Evolutionary conservation across 2,888 invertebrate species (phyloP).

Genomic region (Epirrita christyi): DNA sequence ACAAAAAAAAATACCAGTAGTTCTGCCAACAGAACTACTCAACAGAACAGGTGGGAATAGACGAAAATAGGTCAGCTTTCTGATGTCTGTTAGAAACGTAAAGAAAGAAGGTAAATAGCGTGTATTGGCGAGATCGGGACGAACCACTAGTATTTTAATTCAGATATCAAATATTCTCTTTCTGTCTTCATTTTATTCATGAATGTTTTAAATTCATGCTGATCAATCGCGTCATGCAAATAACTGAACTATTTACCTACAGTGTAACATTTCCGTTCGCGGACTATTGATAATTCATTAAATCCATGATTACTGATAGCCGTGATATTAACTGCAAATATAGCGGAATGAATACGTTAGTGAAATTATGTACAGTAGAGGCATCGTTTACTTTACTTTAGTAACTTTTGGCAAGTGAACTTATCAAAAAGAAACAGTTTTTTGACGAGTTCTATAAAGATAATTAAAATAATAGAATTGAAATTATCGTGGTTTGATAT

Average conservation of each 20-base stretch:
- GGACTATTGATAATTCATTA: slow-evolving; percentile 21
- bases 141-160: not conserved
- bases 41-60: no score
- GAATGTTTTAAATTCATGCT: not conserved
- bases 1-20: no score
- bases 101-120: no score
- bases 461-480: no score
- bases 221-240: slow-evolving; percentile 2
- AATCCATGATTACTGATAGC: slow-evolving; percentile 16
- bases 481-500: no score
- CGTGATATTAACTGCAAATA: slow-evolving; percentile 8
- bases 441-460: no score
- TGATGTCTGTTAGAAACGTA: no score
- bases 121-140: no score
- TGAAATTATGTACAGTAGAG: slow-evolving; percentile 1
- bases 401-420: not conserved
- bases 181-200: slow-evolving; percentile 4
- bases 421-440: no score
- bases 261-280: slow-evolving; percentile 5
- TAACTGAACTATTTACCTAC: not conserved
- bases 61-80: no score
- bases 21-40: no score
- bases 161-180: slow-evolving; percentile 5
- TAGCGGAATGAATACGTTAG: slow-evolving; percentile 9
- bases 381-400: not conserved